Evolutionary conservation across 1,140 invertebrate species (phyloP), one percentile per base, ranked within the genome.

Genomic region (Caligus rogercresseyi): DNA sequence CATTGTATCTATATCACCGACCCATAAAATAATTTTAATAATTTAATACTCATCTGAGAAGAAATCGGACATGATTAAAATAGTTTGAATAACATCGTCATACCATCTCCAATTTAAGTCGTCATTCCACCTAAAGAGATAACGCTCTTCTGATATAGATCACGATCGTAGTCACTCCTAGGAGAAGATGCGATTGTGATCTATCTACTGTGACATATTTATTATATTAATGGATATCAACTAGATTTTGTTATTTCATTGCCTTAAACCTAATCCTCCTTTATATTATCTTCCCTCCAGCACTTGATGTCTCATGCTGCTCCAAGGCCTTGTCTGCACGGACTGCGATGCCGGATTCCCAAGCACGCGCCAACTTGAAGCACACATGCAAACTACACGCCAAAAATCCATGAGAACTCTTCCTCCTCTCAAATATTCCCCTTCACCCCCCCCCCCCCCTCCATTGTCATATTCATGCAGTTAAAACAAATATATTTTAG

Each of bases 331-430:
- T 71, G 67, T 72, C 11, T 72, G 71, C 63, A 67, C 69, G 18
- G 60, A 67, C 25, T 72, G 71, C 67, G 71, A 72, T 68, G 71
- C 71, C 56, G 70, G 70, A 25, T 72, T 72, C 64, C 70, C 69
- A 14, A 67, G 69, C 7, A 63, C 65, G 7, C 65, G 67, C 53
- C 66, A 66, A 13, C 65, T 71, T 11, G 65, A 67, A 58, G 63
- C 66, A 19, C 70, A 71, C 66, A 64, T 69, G 61, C 43, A 56
- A n/a, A 25, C 64, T 71, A 31, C 70, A 71, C n/a, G 31, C 31
- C 31, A 43, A 43, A 43, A 43, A 43, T 11, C n/a, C 7, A n/a
- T 11, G 31, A 43, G n/a, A n/a, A n/a, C n/a, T n/a, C n/a, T n/a
- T n/a, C n/a, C n/a, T n/a, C n/a, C n/a, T n/a, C n/a, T n/a, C n/a